A percentile compares a stretch with the other conserved stretches of the same genome.
Conservation (phyloP, 2,797 vertebrate genomes). For the Characodon lateralis region DNA sequence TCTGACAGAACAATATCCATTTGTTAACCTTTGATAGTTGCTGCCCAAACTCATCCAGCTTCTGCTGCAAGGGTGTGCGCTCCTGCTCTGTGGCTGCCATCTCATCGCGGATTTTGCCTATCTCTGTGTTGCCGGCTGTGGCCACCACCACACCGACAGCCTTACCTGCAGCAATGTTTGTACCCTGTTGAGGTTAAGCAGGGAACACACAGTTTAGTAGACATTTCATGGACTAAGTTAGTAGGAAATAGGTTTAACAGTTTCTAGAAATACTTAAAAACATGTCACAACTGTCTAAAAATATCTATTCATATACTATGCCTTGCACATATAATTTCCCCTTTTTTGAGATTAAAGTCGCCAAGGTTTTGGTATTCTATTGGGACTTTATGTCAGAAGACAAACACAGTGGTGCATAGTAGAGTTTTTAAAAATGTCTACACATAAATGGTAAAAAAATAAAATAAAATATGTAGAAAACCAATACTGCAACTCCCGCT, state of each 20-base stretch:
- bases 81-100: slow-evolving; percentile 98
- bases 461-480: too few species aligned
- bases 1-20: background rate
- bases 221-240: background rate
- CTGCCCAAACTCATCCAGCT: slow-evolving; percentile 97
- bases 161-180: slow-evolving; percentile 96
- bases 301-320: background rate
- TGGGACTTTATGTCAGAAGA: too few species aligned
- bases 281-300: background rate
- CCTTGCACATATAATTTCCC: background rate
- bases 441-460: too few species aligned
- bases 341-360: background rate
- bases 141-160: slow-evolving; percentile 97
- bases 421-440: too few species aligned
- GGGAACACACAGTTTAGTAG: background rate
- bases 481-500: too few species aligned
- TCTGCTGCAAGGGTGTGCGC: slow-evolving; percentile 96
- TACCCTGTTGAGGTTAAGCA: slow-evolving; percentile 82
- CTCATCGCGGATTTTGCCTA: slow-evolving; percentile 97
- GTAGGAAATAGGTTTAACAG: background rate
- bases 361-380: too few species aligned
- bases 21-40: slow-evolving; percentile 89
- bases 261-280: background rate
- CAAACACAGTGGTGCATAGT: too few species aligned
- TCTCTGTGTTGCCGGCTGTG: slow-evolving; percentile 93